These are phyloP conservation scores for Griposia aprilina DNA, from an alignment of 2,888 invertebrate species.

Conservation along the genomic window DNA sequence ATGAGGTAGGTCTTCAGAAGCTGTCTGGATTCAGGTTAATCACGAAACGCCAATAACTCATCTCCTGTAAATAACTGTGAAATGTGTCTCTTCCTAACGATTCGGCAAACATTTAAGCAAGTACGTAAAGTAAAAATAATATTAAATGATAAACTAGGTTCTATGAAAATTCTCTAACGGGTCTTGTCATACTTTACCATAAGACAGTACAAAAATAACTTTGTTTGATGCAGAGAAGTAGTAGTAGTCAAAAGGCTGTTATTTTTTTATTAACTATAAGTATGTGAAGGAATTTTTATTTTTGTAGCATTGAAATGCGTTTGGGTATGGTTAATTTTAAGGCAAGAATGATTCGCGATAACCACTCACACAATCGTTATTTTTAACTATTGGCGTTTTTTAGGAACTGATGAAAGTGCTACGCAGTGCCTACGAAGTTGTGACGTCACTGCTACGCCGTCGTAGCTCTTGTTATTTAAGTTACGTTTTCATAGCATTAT, in stretches of 20 bases:
- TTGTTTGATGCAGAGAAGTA: neutral
- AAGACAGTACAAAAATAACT: conserved; percentile 28
- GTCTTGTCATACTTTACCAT: neutral
- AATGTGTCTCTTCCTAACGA: neutral
- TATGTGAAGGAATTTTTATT: neutral
- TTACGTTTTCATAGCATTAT: conserved; percentile 34
- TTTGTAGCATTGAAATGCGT: neutral
- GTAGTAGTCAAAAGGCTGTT: neutral
- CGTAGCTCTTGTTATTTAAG: conserved; percentile 19
- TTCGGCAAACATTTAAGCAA: conserved; percentile 1
- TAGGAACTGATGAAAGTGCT: conserved; percentile 14
- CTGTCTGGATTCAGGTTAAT: too few relatives aligned
- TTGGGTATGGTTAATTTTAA: neutral
- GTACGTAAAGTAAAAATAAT: neutral
- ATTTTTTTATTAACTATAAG: conserved; percentile 5
- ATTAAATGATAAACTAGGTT: neutral
- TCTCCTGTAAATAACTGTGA: neutral
- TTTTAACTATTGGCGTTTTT: neutral
- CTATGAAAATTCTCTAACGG: conserved; percentile 7
- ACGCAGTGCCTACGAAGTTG: conserved; percentile 15
- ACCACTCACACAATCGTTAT: neutral
- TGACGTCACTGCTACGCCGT: conserved; percentile 32
- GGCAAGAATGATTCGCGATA: too few relatives aligned
- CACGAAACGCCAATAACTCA: neutral
- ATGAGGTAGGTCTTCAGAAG: neutral